A percentile compares a stretch with the other conserved stretches of the same genome.
These are phyloP conservation scores for Hololepta plana DNA, from an alignment of 2,888 invertebrate species.

Conservation along the genomic window DNA sequence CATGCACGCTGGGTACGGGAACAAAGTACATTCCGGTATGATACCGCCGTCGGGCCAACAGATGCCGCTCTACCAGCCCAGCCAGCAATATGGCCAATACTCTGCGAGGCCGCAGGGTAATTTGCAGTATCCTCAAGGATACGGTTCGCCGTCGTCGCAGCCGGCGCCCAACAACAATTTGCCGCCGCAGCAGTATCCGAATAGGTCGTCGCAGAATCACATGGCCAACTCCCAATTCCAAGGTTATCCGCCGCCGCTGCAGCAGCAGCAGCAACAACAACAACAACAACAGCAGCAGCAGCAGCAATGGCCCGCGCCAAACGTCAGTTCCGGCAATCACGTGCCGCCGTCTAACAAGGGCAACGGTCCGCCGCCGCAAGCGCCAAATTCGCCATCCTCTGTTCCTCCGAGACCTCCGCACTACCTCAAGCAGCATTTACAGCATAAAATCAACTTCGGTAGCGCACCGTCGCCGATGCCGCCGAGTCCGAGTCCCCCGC, in stretches of 20 bases:
- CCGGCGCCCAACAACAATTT: slow-evolving; percentile 22
- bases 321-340: slow-evolving; percentile 14
- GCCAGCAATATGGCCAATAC: slow-evolving; percentile 34
- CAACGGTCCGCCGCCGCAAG: slow-evolving; percentile 19
- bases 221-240: slow-evolving; percentile 30
- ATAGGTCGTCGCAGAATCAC: slow-evolving; percentile 35
- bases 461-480: slow-evolving; percentile 31
- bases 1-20: slow-evolving; percentile 34
- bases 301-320: slow-evolving; percentile 21
- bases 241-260: slow-evolving; percentile 22
- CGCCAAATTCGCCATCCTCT: slow-evolving; percentile 31
- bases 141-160: slow-evolving; percentile 33
- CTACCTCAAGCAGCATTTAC: slow-evolving; percentile 51
- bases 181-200: slow-evolving; percentile 31
- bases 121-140: slow-evolving; percentile 34
- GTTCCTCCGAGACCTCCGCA: slow-evolving; percentile 36
- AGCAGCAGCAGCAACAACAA: slow-evolving; percentile 7
- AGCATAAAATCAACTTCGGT: slow-evolving; percentile 50
- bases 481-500: slow-evolving; percentile 40
- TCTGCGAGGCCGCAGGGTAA: slow-evolving; percentile 26
- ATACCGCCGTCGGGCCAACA: slow-evolving; percentile 27
- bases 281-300: slow-evolving; percentile 17
- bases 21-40: slow-evolving; percentile 39
- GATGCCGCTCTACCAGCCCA: slow-evolving; percentile 36
- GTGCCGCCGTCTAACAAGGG: slow-evolving; percentile 17